These are phyloP conservation scores for Ariolimax columbianus DNA, from an alignment of 2,888 invertebrate species.

Conservation along the genomic window DNA sequence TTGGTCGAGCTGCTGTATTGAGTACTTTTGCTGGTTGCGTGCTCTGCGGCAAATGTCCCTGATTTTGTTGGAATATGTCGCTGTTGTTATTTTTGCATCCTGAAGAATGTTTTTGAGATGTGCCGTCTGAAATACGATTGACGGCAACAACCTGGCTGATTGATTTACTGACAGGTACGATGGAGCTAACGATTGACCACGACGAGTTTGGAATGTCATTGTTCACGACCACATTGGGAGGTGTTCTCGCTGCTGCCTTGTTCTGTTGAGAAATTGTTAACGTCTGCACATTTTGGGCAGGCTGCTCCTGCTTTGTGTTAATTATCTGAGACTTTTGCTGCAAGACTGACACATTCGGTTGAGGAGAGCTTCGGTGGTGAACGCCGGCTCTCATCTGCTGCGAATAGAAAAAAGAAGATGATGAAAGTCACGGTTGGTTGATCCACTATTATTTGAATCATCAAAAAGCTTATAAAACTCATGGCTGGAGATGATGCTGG, in stretches of 20 bases:
- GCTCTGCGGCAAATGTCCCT: background rate
- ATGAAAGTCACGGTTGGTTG: background rate
- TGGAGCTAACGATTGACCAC: slow-evolving; percentile 31
- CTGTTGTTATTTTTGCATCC: background rate
- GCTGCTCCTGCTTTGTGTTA: background rate
- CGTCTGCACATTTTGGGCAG: background rate
- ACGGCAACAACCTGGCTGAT: slow-evolving; percentile 10
- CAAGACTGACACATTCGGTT: slow-evolving; percentile 30
- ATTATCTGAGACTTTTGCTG: slow-evolving; percentile 35
- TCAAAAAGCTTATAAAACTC: background rate
- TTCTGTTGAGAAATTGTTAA: slow-evolving; percentile 20
- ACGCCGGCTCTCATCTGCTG: background rate
- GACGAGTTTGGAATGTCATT: slow-evolving; percentile 38
- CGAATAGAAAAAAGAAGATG: background rate
- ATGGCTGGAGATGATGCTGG: background rate
- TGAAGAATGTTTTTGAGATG: background rate
- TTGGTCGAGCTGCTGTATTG: background rate
- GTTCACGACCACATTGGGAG: slow-evolving; percentile 9
- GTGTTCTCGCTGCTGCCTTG: slow-evolving; percentile 5
- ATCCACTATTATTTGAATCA: background rate
- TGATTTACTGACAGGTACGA: slow-evolving; percentile 19
- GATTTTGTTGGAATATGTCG: background rate
- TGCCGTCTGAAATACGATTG: background rate
- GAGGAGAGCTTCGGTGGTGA: slow-evolving; percentile 35
- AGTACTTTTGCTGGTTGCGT: background rate